Evolutionary conservation across 2,888 invertebrate genomes (phyloP), one percentile per base, ranked within the genome.

Genomic region (Xylota segnis): DNA sequence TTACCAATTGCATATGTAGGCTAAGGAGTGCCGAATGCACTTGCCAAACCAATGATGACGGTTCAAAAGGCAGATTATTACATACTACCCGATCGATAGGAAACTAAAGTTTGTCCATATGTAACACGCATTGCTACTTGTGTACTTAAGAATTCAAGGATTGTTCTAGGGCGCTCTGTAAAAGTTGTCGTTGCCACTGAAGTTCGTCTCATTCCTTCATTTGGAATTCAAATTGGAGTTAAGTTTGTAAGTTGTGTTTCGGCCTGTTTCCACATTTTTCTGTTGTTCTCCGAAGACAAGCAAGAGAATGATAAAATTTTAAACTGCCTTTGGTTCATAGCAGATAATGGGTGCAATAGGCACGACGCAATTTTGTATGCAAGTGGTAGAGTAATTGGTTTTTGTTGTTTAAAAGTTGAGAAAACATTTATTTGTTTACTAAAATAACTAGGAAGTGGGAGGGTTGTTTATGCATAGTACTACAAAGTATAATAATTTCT

Each of bases 221-320:
- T 83, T 71, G 70, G 68, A 83, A 76, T 82, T 82, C 81, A 75
- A 82, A 82, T 82, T 68, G 63, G 34, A 75, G 54, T 68, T 74
- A 68, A 61, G 58, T 61, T n/a, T 70, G 40, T 37, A 63, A 54
- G 47, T 68, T 56, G 68, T 61, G 43, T 54, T 23, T 23, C 6
- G n/a, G 14, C 9, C 9, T 34, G n/a, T 14, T 14, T 14, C n/a
- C n/a, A n/a, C n/a, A 4, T 43, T 43, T 43, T 50, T 50, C 23
- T 18, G 16, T 47, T 47, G 18, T 12, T 18, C 4, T 18, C 4
- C 2, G 12, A 50, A 50, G 50, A 12, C 23, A 50, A 50, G 18
- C 2, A 47, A 27, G 27, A 54, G 34, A 40, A 66, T 56, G n/a
- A 58, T 45, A 54, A 75, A 56, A 40, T 37, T 37, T 14, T 43